These are phyloP conservation scores for Aethina tumida DNA, from an alignment of 1,140 invertebrate genomes.

Conservation along the genomic window DNA sequence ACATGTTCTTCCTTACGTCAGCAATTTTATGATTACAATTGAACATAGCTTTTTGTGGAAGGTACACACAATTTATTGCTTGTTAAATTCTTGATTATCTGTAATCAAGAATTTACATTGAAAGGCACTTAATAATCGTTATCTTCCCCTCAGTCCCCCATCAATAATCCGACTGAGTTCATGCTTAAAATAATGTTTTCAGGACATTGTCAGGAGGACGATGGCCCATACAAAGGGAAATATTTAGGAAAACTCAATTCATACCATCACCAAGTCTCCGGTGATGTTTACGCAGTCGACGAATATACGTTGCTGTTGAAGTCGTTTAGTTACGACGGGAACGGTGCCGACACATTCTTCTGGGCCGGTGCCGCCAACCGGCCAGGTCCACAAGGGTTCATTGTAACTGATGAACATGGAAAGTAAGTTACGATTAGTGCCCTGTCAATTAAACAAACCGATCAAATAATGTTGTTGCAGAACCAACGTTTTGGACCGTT, in stretches of 20 bases:
- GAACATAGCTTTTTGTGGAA: no score
- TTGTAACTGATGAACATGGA: slow-evolving; percentile 79
- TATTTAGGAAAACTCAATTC: slow-evolving; percentile 78
- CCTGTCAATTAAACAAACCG: no score
- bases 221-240: slow-evolving; percentile 68
- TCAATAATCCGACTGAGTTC: no score
- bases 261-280: slow-evolving; percentile 83
- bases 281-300: slow-evolving; percentile 84
- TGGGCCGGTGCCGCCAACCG: slow-evolving; percentile 81
- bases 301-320: slow-evolving; percentile 73
- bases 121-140: no score
- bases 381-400: slow-evolving; percentile 83
- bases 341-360: slow-evolving; percentile 84
- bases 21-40: no score
- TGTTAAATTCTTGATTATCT: no score
- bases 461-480: no score
- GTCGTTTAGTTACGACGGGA: slow-evolving; percentile 85
- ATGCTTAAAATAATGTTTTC: slow-evolving; percentile 6
- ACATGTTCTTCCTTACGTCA: no score
- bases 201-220: slow-evolving; percentile 39
- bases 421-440: slow-evolving; percentile 55
- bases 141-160: no score
- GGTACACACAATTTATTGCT: no score
- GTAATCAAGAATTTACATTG: no score
- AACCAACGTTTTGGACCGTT: slow-evolving; percentile 76